Evolutionary conservation across 2,113 vertebrate genomes (phyloP), one percentile per base, ranked within the genome.

Genomic region (Natator depressus): DNA sequence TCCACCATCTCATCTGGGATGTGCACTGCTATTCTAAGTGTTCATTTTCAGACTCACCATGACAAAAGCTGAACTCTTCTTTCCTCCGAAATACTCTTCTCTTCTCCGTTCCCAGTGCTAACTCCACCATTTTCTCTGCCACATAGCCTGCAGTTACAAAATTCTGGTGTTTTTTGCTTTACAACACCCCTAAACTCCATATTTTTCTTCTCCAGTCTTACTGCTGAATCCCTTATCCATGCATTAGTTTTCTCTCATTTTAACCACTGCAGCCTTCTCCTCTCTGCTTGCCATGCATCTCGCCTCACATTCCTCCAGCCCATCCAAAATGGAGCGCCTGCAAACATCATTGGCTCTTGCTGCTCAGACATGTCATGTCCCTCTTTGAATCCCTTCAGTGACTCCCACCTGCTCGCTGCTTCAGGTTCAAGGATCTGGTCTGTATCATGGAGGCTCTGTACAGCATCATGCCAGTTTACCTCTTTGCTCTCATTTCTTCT

Each of bases 141-240:
- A 75, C 8, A 9, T 22, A 75, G 35, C 69, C 20, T 42, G 69
- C n/a, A 38, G 17, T 75, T 42, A 22, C 10, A 19, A 75, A 38
- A 75, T 75, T 75, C n/a, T 75, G 10, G 24, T 75, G n/a, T 5
- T 22, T 75, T 69, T 75, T 75, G 35, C 16, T 72, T 75, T 38
- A 75, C n/a, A 42, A 16, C 83, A 89, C 95, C 94, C 94, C 88
- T 89, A 91, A 14, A 85, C 11, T 94, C 89, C 51, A 29, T 93
- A 94, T 92, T 46, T 76, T 92, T 95, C 94, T 46, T 81, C 93
- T 95, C 89, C 89, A 80, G 49, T 88, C 46, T 92, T 69, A 53
- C 17, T 55, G 20, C 1, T 3, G 80, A 1, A 1, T 84, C n/a
- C 5, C 53, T 94, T 92, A 46, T n/a, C 54, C 46, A 57, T 75